phyloP scores from a whole-genome alignment of 2,888 invertebrate species.

The Troides aeacus region DNA sequence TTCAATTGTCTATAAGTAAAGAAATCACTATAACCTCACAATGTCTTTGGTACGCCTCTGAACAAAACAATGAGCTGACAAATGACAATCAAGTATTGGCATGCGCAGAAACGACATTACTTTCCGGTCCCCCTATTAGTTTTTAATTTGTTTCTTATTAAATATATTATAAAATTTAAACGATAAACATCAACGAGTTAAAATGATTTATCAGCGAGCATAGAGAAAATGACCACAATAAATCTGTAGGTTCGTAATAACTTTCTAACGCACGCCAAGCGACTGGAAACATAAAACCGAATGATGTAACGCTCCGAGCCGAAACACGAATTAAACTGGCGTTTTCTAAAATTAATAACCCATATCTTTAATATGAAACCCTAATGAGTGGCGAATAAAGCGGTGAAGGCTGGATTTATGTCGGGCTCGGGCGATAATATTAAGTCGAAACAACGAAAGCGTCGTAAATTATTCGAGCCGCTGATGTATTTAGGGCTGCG shows the following conservation, averaged over 20 bases:
- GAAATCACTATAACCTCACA: no score
- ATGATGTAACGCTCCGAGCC: conserved; percentile 23
- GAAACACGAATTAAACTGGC: conserved; percentile 58
- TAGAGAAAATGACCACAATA: background rate
- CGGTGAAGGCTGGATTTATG: conserved; percentile 68
- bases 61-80: no score
- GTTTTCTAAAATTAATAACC: conserved; percentile 75
- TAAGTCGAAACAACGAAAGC: conserved; percentile 39
- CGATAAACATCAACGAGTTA: no score
- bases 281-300: conserved; percentile 16
- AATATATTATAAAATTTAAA: no score
- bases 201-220: background rate
- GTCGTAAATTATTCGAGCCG: conserved; percentile 40
- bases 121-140: no score
- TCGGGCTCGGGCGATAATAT: conserved; percentile 53
- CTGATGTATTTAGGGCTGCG: conserved; percentile 20
- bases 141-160: no score
- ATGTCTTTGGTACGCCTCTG: no score
- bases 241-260: conserved; percentile 5
- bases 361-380: conserved; percentile 71
- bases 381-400: conserved; percentile 76
- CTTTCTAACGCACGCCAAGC: conserved; percentile 11
- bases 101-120: no score
- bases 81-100: no score
- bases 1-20: no score